Base-by-base conservation (phyloP, 2,888 invertebrate genomes). In the Boloria selene region DNA sequence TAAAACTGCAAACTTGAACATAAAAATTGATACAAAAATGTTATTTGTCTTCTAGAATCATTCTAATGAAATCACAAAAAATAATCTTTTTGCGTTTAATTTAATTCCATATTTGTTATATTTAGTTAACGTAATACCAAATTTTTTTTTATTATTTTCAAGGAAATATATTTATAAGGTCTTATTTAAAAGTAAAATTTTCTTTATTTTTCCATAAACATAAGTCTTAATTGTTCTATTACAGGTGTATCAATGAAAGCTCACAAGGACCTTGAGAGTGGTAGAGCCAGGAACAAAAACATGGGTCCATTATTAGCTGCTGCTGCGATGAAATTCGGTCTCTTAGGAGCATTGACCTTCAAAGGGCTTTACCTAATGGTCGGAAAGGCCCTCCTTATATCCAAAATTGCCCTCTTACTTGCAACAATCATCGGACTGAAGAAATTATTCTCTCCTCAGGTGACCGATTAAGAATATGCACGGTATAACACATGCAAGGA, bases 301-400 rank as follows among this genome's bases (percentile, higher is more conserved):
- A 93, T 96, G 85, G 95, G 95, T 0, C 95, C 95, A 0, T 83
- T 97, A 62, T 86, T 97, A 44, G 96, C 96, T 0, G 94, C 96
- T 14, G 95, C 95, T 51, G 95, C 95, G 5, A 93, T 97, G 88
- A 97, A 97, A 85, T 94, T 96, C 65, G 97, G 96, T 79, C 93
- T 97, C 59, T 93, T 97, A 31, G 97, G 96, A 61, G 96, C 96
- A 54, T 80, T 97, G 60, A 95, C 96, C 42, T 95, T 97, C 85
- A 97, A 97, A 79, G 96, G 95, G 17, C 88, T 97, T 4, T 95
- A 96, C 16, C 91, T 97, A 5, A 93, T 97, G 73, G 97, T 97
- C 44, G 97, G 97, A 78, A 97, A 97, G 89, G 97, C 97, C 31
- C 93, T 97, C 4, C 93, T 97, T 51, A 95, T 97, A 70, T 96